Evolutionary conservation across 2,113 vertebrate species (phyloP).

Genomic region (Rostratula benghalensis): DNA sequence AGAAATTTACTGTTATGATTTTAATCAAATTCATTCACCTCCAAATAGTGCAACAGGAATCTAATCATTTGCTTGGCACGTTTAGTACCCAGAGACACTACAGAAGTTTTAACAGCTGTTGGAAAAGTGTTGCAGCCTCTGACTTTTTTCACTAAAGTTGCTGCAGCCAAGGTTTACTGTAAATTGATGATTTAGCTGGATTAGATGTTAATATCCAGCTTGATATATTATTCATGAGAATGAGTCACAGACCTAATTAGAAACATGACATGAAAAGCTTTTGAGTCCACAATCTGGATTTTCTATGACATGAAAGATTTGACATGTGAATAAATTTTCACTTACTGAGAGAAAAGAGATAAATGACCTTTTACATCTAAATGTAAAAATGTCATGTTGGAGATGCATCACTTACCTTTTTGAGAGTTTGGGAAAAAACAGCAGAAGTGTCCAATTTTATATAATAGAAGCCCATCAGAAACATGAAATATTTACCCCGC

Average conservation of each 20-base stretch:
- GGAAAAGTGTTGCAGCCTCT: slow-evolving; percentile 4
- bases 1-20: background rate
- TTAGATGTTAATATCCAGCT: slow-evolving; percentile 59
- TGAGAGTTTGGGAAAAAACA: background rate
- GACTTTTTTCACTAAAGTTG: slow-evolving; percentile 20
- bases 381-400: background rate
- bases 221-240: slow-evolving; percentile 65
- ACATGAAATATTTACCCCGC: background rate
- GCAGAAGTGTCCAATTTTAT: background rate
- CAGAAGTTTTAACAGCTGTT: slow-evolving; percentile 44
- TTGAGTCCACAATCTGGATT: slow-evolving; percentile 57
- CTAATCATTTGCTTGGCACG: background rate
- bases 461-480: background rate
- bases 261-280: slow-evolving; percentile 60
- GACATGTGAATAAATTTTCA: slow-evolving; percentile 61
- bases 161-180: slow-evolving; percentile 26
- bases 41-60: background rate
- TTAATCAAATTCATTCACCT: background rate
- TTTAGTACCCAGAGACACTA: background rate
- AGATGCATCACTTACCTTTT: background rate
- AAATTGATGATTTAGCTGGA: slow-evolving; percentile 57
- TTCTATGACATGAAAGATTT: slow-evolving; percentile 53
- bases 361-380: slow-evolving; percentile 55
- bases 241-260: slow-evolving; percentile 65
- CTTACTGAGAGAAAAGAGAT: slow-evolving; percentile 22